Evolutionary conservation across 2,113 vertebrate species (phyloP).

Genomic region (Strix uralensis): DNA sequence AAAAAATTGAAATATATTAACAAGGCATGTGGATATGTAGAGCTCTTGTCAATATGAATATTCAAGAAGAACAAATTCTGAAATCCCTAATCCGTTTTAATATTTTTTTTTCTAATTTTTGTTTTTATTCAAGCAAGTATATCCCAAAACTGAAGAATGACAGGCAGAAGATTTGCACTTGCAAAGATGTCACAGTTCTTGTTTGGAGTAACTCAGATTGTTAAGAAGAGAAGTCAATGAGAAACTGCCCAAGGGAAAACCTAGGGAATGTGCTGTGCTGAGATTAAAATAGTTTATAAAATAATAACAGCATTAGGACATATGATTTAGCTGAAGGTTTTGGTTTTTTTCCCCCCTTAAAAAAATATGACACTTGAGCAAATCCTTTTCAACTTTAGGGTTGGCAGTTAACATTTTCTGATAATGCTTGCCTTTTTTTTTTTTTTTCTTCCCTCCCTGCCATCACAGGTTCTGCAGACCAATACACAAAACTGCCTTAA

Average conservation of each 20-base stretch:
- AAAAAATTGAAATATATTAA: accelerated
- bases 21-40: neutral
- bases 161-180: neutral
- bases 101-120: neutral
- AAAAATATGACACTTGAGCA: neutral
- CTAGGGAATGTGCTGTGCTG: neutral
- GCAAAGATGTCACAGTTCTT: neutral
- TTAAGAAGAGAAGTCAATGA: neutral
- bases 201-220: neutral
- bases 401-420: neutral
- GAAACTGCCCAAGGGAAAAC: neutral
- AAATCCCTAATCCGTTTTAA: neutral
- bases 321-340: neutral
- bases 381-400: neutral
- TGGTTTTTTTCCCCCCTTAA: neutral
- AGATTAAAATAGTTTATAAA: neutral
- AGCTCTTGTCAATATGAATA: neutral
- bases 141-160: neutral
- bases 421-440: neutral
- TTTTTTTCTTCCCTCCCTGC: neutral
- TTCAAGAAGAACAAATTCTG: neutral
- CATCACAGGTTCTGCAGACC: neutral
- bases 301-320: neutral
- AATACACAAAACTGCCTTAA: neutral
- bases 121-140: neutral